phyloP scores from a whole-genome alignment of 1,140 invertebrate genomes.

The Leptinotarsa defecta region DNA sequence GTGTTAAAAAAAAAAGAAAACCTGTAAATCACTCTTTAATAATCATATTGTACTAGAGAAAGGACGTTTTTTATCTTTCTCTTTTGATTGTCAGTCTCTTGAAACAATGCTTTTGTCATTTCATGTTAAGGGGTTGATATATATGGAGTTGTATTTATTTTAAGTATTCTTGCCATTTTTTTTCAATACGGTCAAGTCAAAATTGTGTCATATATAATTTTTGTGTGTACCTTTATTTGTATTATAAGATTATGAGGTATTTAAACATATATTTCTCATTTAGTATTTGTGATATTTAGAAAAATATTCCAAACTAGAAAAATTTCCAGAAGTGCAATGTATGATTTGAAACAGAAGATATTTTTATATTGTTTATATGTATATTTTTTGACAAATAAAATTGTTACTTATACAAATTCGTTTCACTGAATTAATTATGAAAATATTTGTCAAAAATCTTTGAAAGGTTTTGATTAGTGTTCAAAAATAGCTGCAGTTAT shows the following conservation, averaged over 20 bases:
- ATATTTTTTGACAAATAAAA: conserved; percentile 15
- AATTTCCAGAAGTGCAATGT: conserved; percentile 13
- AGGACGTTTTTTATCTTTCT: too few relatives aligned
- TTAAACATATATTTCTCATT: neutral
- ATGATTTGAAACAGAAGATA: conserved; percentile 4
- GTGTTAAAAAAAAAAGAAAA: too few relatives aligned
- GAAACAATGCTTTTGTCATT: too few relatives aligned
- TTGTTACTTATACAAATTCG: neutral
- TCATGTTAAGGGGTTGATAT: too few relatives aligned
- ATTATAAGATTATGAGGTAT: neutral
- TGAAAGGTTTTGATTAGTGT: too few relatives aligned
- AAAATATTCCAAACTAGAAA: neutral
- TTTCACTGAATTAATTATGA: neutral
- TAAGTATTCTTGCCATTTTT: neutral
- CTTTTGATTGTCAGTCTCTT: too few relatives aligned
- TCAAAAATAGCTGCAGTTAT: too few relatives aligned
- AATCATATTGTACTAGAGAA: too few relatives aligned
- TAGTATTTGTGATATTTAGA: neutral
- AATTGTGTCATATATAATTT: conserved; percentile 2
- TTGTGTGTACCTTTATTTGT: neutral
- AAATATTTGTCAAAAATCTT: too few relatives aligned
- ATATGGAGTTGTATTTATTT: neutral
- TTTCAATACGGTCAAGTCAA: neutral
- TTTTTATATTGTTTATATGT: conserved; percentile 14
- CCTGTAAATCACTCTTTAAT: too few relatives aligned